Percentiles rank a stretch among this genome's conserved stretches.
These are phyloP conservation scores for Andrena flavipes DNA, from an alignment of 2,888 invertebrate genomes.

Conservation along the genomic window DNA sequence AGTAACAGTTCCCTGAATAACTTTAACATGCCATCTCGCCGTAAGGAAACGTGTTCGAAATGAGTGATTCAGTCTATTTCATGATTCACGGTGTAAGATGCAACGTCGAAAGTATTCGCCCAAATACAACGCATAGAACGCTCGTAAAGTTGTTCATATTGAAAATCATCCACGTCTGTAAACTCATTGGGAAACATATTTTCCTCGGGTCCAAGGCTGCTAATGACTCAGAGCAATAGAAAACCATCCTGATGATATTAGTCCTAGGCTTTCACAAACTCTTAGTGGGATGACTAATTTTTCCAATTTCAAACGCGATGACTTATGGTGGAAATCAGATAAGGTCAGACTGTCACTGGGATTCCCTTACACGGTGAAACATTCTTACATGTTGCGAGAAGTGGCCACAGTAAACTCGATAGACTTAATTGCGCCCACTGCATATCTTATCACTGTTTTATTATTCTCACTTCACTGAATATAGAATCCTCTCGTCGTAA, in stretches of 20 bases:
- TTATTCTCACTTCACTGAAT: not conserved
- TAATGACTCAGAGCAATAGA: conserved; percentile 1
- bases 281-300: conserved; percentile 22
- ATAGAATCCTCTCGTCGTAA: not conserved
- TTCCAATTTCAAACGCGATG: not conserved
- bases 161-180: not conserved
- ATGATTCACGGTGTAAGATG: conserved; percentile 29
- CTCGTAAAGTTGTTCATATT: not conserved
- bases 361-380: not conserved
- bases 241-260: conserved; percentile 8
- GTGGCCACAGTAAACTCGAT: not conserved
- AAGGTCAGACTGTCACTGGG: not conserved
- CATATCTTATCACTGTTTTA: not conserved
- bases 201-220: not conserved
- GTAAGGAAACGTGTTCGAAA: conserved; percentile 59
- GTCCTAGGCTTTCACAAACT: not conserved
- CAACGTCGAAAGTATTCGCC: conserved; percentile 19
- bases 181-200: not conserved
- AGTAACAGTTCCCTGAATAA: conserved; percentile 64
- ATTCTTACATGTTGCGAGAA: not conserved
- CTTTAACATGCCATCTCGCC: conserved; percentile 54
- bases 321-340: not conserved
- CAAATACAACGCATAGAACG: not conserved
- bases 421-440: not conserved
- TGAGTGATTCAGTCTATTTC: conserved; percentile 36